A percentile compares a stretch with the other conserved stretches of the same genome.
phyloP scores from a whole-genome alignment of 2,797 vertebrate species.

The Cynodonichthys magdalenae region DNA sequence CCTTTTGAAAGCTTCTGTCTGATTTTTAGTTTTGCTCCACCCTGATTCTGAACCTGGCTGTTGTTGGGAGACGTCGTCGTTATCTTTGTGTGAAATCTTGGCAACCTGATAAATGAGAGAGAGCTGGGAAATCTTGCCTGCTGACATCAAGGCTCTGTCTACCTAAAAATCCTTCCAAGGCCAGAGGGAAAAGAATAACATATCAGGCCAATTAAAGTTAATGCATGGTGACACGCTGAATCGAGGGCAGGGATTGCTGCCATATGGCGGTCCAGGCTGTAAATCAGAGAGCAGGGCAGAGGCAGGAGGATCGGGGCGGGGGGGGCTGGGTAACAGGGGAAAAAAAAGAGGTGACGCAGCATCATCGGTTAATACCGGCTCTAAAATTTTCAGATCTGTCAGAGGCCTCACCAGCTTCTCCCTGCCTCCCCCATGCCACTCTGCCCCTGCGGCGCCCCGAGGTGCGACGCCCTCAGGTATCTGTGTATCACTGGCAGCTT shows the following conservation, averaged over 20 bases:
- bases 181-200: conserved; percentile 73
- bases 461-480: conserved; percentile 71
- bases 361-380: conserved; percentile 26
- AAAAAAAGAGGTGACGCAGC: conserved; percentile 53
- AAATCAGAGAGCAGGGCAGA: conserved; percentile 60
- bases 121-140: conserved; percentile 59
- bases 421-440: conserved; percentile 16
- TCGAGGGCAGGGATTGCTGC: conserved; percentile 79
- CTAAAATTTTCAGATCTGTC: conserved; percentile 41
- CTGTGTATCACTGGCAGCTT: conserved; percentile 71
- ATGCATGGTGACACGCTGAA: conserved; percentile 79
- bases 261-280: conserved; percentile 79
- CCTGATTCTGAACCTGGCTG: conserved; percentile 51
- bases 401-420: conserved; percentile 30
- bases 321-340: conserved; percentile 28
- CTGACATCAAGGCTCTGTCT: conserved; percentile 70
- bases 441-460: conserved; percentile 58
- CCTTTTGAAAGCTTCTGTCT: conserved; percentile 49
- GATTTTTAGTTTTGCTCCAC: conserved; percentile 56
- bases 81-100: conserved; percentile 75
- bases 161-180: conserved; percentile 76
- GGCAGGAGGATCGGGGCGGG: not conserved
- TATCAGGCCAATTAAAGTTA: conserved; percentile 84
- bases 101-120: conserved; percentile 74
- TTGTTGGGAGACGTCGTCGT: conserved; percentile 69